phyloP scores from a whole-genome alignment of 1,140 invertebrate species.

The Gonatopus flavifemur region DNA sequence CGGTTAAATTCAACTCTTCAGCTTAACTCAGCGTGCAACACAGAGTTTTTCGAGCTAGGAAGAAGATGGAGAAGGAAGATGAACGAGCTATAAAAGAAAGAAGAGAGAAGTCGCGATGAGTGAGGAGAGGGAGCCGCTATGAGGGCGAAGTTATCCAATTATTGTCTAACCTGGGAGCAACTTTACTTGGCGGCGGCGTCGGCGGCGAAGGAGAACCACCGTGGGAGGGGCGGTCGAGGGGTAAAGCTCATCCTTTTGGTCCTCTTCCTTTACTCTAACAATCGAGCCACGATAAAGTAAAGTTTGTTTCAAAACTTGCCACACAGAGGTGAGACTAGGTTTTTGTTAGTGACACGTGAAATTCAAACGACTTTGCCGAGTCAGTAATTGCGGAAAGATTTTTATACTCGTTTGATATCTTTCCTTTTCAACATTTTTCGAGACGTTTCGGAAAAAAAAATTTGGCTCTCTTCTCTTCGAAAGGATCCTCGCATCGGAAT shows the following conservation, averaged over 20 bases:
- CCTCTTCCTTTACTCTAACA: conserved; percentile 31
- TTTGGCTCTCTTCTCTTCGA: too few species aligned
- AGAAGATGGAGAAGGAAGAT: conserved; percentile 4
- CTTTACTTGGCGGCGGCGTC: conserved; percentile 46
- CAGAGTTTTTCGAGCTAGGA: conserved; percentile 44
- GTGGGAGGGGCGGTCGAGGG: conserved; percentile 17
- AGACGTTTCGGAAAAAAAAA: too few species aligned
- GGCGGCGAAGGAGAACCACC: too few species aligned
- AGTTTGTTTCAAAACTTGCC: conserved; percentile 54
- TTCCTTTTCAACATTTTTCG: too few species aligned
- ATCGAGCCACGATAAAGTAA: conserved; percentile 55
- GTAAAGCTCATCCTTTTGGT: conserved; percentile 32
- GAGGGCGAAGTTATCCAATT: conserved; percentile 59
- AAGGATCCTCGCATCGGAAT: too few species aligned
- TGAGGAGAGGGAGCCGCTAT: conserved; percentile 30
- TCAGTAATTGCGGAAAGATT: not conserved
- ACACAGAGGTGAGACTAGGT: conserved; percentile 26
- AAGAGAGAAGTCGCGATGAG: conserved; percentile 13
- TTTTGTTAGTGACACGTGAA: conserved; percentile 47
- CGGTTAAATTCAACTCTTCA: conserved; percentile 42
- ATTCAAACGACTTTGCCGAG: conserved; percentile 37
- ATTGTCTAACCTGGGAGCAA: conserved; percentile 60
- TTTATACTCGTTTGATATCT: too few species aligned
- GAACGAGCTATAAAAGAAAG: conserved; percentile 7
- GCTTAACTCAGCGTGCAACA: conserved; percentile 47